A percentile compares a stretch with the other conserved stretches of the same genome.
phyloP scores from a whole-genome alignment of 2,797 vertebrate species.

The Poeciliopsis turneri region DNA sequence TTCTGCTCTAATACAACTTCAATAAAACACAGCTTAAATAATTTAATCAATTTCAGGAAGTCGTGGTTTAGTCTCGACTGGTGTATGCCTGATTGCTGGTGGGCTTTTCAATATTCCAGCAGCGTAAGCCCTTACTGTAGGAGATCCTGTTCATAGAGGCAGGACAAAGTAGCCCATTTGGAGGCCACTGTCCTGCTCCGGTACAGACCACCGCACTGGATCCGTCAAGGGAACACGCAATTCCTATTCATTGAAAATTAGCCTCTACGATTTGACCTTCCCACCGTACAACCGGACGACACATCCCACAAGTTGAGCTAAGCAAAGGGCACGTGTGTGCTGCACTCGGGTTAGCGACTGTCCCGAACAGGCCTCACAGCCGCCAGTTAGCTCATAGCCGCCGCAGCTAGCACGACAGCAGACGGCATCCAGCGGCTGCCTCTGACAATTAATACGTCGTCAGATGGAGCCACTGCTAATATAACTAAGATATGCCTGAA shows the following conservation, averaged over 20 bases:
- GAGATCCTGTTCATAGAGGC: neutral
- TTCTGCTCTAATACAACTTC: neutral
- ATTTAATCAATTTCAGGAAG: neutral
- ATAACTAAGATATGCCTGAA: neutral
- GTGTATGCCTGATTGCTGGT: neutral
- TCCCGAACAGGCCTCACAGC: constrained; percentile 67
- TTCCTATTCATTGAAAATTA: neutral
- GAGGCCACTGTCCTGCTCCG: neutral
- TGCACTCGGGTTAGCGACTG: constrained; percentile 53
- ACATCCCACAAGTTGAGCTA: neutral
- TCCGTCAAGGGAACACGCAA: neutral
- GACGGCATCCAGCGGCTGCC: neutral
- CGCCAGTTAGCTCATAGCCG: constrained; percentile 65
- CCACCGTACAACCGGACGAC: neutral
- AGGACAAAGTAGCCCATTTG: neutral
- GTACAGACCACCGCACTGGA: neutral
- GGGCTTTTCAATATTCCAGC: neutral
- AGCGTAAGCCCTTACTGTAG: neutral
- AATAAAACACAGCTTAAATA: neutral
- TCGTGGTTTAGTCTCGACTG: neutral
- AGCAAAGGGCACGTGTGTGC: constrained; percentile 6
- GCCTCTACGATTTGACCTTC: neutral
- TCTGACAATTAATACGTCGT: neutral
- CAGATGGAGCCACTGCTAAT: neutral
- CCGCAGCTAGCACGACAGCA: constrained; percentile 14